Percentiles rank a stretch among this genome's conserved stretches.
These are phyloP conservation scores for Sesamia nonagrioides DNA, from an alignment of 1,140 invertebrate species.

Conservation along the genomic window DNA sequence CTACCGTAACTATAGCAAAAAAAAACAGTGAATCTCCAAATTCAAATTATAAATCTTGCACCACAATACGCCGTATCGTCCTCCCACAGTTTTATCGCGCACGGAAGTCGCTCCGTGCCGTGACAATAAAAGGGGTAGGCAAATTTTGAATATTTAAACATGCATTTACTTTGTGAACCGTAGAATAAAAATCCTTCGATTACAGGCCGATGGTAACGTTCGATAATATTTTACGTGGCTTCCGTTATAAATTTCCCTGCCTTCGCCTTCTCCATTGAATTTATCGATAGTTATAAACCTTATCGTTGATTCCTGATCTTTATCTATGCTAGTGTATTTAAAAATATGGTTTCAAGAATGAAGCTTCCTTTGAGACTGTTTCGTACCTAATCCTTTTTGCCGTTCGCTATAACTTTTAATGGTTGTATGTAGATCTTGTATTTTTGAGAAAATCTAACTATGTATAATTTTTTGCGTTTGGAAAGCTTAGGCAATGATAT, in stretches of 20 bases:
- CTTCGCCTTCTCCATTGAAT: slow-evolving; percentile 32
- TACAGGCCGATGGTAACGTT: slow-evolving; percentile 59
- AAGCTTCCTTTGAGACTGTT: neutral
- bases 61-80: slow-evolving; percentile 6
- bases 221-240: slow-evolving; percentile 60
- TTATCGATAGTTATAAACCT: slow-evolving; percentile 56
- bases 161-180: slow-evolving; percentile 59
- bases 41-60: slow-evolving; percentile 1
- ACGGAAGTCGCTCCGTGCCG: slow-evolving; percentile 60
- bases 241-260: slow-evolving; percentile 60
- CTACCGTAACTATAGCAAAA: no score
- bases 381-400: neutral
- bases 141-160: slow-evolving; percentile 68
- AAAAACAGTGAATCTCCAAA: no score
- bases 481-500: no score
- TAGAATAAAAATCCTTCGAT: slow-evolving; percentile 59
- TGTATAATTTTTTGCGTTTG: no score
- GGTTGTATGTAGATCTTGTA: no score
- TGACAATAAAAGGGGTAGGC: slow-evolving; percentile 65
- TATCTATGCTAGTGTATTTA: slow-evolving; percentile 26
- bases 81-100: slow-evolving; percentile 48
- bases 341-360: neutral
- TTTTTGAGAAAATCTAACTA: no score
- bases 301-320: slow-evolving; percentile 45
- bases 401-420: no score